These are phyloP conservation scores for Polyergus mexicanus DNA, from an alignment of 1,140 invertebrate genomes.

Conservation along the genomic window DNA sequence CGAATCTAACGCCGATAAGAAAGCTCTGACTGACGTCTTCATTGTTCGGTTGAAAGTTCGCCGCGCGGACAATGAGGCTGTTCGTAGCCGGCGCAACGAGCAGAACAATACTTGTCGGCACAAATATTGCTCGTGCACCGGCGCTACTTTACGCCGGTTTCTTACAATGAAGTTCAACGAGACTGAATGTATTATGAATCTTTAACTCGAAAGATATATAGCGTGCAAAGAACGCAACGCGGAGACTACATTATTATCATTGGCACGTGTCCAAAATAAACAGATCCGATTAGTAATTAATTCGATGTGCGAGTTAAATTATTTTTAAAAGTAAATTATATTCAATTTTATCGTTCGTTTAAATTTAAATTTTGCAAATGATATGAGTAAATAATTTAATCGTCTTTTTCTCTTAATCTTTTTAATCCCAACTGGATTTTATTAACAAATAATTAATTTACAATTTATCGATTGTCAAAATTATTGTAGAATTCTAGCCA, in stretches of 20 bases:
- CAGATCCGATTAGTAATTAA: neutral
- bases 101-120: conserved; percentile 65
- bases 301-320: neutral
- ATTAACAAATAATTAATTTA: conserved; percentile 1
- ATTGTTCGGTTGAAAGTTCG: conserved; percentile 56
- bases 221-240: neutral
- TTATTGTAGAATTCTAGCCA: neutral
- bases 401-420: neutral
- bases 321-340: conserved; percentile 1
- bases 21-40: conserved; percentile 59
- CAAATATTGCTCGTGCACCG: conserved; percentile 63
- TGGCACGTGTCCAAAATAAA: neutral
- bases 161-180: conserved; percentile 57
- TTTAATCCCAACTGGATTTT: neutral
- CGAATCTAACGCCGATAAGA: conserved; percentile 58
- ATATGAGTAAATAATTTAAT: neutral
- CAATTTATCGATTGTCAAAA: neutral
- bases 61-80: conserved; percentile 58
- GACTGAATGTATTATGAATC: conserved; percentile 56
- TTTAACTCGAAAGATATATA: neutral
- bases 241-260: neutral
- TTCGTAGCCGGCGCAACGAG: conserved; percentile 52
- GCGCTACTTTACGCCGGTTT: conserved; percentile 31
- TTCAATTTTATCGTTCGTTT: neutral
- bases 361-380: neutral